phyloP scores from a whole-genome alignment of 1,140 invertebrate genomes.

The Battus philenor region DNA sequence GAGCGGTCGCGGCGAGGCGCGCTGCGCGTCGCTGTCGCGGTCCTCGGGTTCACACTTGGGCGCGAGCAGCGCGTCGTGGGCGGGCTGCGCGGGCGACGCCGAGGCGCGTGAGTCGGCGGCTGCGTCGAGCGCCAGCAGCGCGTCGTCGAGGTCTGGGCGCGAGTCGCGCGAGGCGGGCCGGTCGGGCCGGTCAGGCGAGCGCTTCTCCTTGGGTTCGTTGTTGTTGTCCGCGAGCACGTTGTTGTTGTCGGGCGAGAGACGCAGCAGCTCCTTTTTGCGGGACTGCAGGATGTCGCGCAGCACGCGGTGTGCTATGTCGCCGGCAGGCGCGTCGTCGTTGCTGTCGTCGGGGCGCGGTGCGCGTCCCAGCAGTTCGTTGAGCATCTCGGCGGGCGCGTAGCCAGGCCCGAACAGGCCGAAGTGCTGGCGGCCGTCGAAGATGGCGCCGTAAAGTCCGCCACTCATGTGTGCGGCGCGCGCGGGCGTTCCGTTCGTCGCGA shows the following conservation, averaged over 20 bases:
- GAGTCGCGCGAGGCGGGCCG: conserved; percentile 78
- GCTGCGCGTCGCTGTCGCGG: conserved; percentile 75
- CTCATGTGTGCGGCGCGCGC: conserved; percentile 87
- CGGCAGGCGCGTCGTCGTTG: conserved; percentile 71
- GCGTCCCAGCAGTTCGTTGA: conserved; percentile 87
- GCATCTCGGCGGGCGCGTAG: conserved; percentile 89
- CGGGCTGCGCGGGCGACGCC: conserved; percentile 80
- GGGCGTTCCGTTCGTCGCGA: conserved; percentile 90
- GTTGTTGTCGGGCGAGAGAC: conserved; percentile 78
- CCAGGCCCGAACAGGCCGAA: conserved; percentile 87
- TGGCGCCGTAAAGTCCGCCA: conserved; percentile 87
- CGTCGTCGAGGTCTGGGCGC: conserved; percentile 76
- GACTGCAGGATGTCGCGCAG: conserved; percentile 89
- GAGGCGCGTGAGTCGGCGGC: conserved; percentile 83
- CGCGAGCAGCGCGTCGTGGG: conserved; percentile 76
- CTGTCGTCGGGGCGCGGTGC: conserved; percentile 84
- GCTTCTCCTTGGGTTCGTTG: conserved; percentile 79
- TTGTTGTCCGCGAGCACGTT: conserved; percentile 77
- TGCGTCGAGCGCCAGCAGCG: conserved; percentile 78
- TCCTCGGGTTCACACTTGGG: conserved; percentile 83
- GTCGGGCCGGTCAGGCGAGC: conserved; percentile 79
- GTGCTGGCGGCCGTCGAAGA: conserved; percentile 84
- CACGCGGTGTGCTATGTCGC: conserved; percentile 88
- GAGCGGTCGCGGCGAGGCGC: conserved; percentile 75
- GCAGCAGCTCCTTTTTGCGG: conserved; percentile 84